A percentile compares a stretch with the other conserved stretches of the same genome.
These are phyloP conservation scores for Spodoptera picta DNA, from an alignment of 2,888 invertebrate genomes.

Conservation along the genomic window DNA sequence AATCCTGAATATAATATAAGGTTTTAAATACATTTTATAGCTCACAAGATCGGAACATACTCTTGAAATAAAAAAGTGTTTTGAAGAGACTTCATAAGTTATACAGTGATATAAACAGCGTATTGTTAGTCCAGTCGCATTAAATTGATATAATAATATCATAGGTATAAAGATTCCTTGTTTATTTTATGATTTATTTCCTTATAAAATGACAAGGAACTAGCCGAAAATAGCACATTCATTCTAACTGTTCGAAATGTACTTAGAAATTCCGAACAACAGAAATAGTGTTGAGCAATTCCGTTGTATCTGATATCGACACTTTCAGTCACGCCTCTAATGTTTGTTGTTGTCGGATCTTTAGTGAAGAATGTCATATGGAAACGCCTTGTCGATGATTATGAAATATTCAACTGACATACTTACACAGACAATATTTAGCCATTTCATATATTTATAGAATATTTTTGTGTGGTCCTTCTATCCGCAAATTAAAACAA, in stretches of 20 bases:
- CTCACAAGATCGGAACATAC: no score
- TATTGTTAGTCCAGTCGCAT: no score
- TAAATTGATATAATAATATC: no score
- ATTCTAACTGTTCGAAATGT: background rate
- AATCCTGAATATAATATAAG: no score
- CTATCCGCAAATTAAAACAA: constrained; percentile 10
- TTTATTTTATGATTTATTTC: no score
- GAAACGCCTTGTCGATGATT: constrained; percentile 41
- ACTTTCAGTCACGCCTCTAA: constrained; percentile 46
- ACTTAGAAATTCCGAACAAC: background rate
- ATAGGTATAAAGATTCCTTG: no score
- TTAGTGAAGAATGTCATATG: constrained; percentile 34
- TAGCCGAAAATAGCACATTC: background rate
- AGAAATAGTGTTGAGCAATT: constrained; percentile 43
- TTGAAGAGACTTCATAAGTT: no score
- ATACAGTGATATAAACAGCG: no score
- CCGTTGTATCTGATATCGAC: constrained; percentile 52
- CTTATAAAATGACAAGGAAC: no score
- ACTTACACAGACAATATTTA: constrained; percentile 11
- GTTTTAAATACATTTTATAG: no score
- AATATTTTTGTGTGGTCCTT: constrained; percentile 4
- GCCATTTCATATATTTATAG: background rate
- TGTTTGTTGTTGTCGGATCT: constrained; percentile 36
- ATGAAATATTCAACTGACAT: constrained; percentile 27
- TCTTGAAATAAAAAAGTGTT: no score